These are phyloP conservation scores for Trichonephila clavipes DNA, from an alignment of 1,140 invertebrate species.

Conservation along the genomic window DNA sequence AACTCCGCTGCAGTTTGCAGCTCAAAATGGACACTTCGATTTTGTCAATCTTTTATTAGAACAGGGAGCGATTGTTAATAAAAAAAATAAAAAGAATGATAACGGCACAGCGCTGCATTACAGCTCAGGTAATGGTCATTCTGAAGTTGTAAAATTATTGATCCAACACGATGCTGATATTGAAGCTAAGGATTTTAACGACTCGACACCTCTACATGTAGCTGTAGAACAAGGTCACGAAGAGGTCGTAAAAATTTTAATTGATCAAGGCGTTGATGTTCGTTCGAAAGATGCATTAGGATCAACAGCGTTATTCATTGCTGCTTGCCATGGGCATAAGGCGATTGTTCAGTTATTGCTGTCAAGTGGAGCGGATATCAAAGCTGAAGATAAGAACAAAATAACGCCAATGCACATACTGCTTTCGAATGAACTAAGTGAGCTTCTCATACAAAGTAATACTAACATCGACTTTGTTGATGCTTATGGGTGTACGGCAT, in stretches of 20 bases:
- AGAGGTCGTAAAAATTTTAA: neutral
- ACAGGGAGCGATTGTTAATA: neutral
- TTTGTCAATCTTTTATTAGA: neutral
- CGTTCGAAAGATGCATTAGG: neutral
- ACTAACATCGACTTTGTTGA: neutral
- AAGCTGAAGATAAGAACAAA: no score
- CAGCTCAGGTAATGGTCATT: neutral
- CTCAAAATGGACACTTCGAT: slow-evolving; percentile 79
- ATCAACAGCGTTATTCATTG: slow-evolving; percentile 78
- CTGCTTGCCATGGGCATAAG: slow-evolving; percentile 81
- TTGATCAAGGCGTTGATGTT: slow-evolving; percentile 24
- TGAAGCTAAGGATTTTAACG: slow-evolving; percentile 60
- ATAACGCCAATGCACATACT: neutral
- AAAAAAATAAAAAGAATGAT: neutral
- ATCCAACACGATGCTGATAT: neutral
- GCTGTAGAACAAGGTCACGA: slow-evolving; percentile 79
- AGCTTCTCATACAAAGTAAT: neutral
- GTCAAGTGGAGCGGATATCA: slow-evolving; percentile 79
- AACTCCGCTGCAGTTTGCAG: slow-evolving; percentile 80
- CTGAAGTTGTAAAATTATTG: neutral
- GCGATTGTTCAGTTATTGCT: slow-evolving; percentile 81
- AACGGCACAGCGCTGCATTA: neutral
- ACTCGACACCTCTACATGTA: slow-evolving; percentile 79
- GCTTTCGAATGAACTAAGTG: neutral
- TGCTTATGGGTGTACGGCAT: neutral